Evolutionary conservation across 2,797 vertebrate species (phyloP).

Genomic region (Hydrolagus colliei): DNA sequence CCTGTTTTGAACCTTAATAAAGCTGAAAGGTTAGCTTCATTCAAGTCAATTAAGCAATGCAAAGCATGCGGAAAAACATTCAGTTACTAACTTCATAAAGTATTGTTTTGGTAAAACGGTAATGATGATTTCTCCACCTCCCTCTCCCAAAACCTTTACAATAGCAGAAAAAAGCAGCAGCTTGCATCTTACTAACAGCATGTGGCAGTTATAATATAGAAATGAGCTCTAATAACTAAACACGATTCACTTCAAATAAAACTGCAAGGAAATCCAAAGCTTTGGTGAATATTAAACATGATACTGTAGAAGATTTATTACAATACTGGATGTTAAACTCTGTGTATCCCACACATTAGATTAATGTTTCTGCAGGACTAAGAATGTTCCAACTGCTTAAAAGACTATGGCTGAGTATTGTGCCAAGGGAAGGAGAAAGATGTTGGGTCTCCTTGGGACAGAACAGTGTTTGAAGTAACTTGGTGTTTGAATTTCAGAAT

Average conservation of each 20-base stretch:
- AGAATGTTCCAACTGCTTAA: not conserved
- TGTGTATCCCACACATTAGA: not conserved
- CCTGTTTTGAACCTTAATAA: not conserved
- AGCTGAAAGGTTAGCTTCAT: not conserved
- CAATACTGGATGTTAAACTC: not conserved
- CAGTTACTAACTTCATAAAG: not conserved
- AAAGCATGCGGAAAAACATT: not conserved
- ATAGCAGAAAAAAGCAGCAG: not conserved
- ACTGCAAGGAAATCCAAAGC: not conserved
- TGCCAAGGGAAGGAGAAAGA: not conserved
- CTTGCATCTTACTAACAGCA: not conserved
- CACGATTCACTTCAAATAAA: not conserved
- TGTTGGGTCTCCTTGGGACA: not conserved
- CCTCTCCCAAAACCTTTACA: too few species aligned
- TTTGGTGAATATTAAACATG: not conserved
- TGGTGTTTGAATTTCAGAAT: not conserved
- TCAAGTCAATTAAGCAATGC: conserved; percentile 8
- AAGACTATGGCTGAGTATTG: not conserved
- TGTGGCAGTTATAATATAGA: not conserved
- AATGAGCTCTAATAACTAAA: not conserved
- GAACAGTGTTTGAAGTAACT: not conserved
- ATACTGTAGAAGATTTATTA: not conserved
- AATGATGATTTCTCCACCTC: not conserved
- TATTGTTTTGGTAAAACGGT: not conserved
- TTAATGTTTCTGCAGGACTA: not conserved